Evolutionary conservation across 2,113 vertebrate genomes (phyloP), one percentile per base, ranked within the genome.

Genomic region (Thamnaconus septentrionalis): DNA sequence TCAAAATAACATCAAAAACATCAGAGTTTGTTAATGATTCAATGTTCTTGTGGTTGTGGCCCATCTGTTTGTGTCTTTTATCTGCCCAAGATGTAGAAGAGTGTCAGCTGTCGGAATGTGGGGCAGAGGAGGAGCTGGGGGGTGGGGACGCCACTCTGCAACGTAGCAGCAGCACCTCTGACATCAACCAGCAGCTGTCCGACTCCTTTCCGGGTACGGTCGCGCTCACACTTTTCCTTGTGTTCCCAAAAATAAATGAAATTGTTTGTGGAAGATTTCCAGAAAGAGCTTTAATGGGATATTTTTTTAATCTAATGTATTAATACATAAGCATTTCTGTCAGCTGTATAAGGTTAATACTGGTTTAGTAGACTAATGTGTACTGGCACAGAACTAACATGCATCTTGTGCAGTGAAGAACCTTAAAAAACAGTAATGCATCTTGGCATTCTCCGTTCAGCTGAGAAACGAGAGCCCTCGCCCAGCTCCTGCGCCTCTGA

Each of bases 121-220:
- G 83, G 4, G 58, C 72, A 4, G 91, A 87, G 41, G 53, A 88
- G 4, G 94, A 96, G 71, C 55, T 87, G n/a, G 74, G 72, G 4
- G 84, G 93, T 2, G 92, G 87, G 18, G 95, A 94, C 10, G 89
- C 78, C 86, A 96, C 64, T 65, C 92, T 81, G 81, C 88, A 90
- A 3, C 94, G 95, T 46, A 98, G 96, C 71, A 96, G 94, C 84
- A 98, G 97, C 88, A 93, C 95, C 31, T 96, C 97, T 0, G 96
- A 98, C 73, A 92, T 99, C 84, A 83, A 93, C 9, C 94, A 96
- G 59, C 93, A 93, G 1, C 84, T 91, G 44, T 86, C 91, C 5
- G 93, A 95, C 10, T 76, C 90, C 43, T 86, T 93, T 43, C 94
- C 93, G 89, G 95, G 95, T 96, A 31, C 4, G 41, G 42, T 39